Conservation (phyloP, 1,140 invertebrate species). For the Leptopilina boulardi region DNA sequence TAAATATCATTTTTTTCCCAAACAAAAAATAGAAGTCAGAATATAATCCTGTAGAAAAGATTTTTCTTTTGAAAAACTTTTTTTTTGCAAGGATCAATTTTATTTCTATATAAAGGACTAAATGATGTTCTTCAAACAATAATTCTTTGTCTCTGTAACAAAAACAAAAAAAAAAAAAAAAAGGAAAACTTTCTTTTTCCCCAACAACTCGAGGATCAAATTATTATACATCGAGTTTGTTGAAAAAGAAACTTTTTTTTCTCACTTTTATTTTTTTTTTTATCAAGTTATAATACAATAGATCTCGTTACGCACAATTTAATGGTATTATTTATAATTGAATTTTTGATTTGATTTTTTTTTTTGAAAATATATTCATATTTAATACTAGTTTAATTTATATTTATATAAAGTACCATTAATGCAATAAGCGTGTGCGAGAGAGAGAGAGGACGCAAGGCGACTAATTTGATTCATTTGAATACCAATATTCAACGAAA, state of each 20-base stretch:
- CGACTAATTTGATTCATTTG: conserved; percentile 70
- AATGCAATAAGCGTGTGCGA: conserved; percentile 31
- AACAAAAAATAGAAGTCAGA: too few species aligned
- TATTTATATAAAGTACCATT: conserved; percentile 38
- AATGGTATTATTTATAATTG: conserved; percentile 37
- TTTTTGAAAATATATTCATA: conserved; percentile 4
- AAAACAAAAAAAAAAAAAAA: neutral
- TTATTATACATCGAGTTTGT: neutral
- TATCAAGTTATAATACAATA: neutral
- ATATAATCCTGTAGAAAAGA: too few species aligned
- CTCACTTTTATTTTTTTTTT: neutral
- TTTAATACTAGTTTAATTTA: too few species aligned
- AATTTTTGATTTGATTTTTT: conserved; percentile 32
- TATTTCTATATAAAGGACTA: neutral
- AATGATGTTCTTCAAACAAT: neutral
- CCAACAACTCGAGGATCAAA: too few species aligned
- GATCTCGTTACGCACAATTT: conserved; percentile 15
- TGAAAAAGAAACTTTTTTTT: neutral
- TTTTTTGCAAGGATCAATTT: too few species aligned
- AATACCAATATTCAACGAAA: conserved; percentile 71
- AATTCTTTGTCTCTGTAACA: neutral
- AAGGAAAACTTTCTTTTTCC: too few species aligned
- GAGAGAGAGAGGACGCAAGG: conserved; percentile 52
- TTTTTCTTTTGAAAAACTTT: too few species aligned
- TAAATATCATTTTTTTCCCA: too few species aligned